Evolutionary conservation across 2,797 vertebrate species (phyloP).

Genomic region (Synanceia verrucosa): DNA sequence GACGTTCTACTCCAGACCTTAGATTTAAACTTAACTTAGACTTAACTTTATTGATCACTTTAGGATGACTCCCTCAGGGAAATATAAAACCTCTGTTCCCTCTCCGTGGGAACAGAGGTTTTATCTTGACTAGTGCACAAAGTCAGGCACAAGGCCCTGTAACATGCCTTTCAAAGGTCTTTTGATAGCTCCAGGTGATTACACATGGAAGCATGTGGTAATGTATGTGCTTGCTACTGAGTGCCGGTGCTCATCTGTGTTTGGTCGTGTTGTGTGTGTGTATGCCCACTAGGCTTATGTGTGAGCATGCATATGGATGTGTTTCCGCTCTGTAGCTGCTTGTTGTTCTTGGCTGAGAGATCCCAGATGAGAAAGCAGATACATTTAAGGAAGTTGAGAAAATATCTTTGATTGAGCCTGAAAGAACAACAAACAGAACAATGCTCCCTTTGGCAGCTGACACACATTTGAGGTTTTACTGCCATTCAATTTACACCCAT

Average conservation of each 20-base stretch:
- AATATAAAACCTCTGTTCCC: too few relatives aligned
- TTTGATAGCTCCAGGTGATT: constrained; percentile 64
- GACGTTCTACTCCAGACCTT: constrained; percentile 39
- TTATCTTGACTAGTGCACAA: constrained; percentile 44
- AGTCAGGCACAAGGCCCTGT: constrained; percentile 38
- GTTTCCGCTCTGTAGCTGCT: constrained; percentile 64
- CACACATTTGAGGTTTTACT: constrained; percentile 47
- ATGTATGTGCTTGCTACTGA: constrained; percentile 49
- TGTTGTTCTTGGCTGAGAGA: constrained; percentile 67
- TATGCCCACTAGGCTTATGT: constrained; percentile 42
- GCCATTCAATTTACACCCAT: constrained; percentile 26
- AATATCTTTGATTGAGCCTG: constrained; percentile 53
- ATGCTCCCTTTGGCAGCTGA: constrained; percentile 47
- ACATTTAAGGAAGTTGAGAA: constrained; percentile 54
- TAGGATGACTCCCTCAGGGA: too few relatives aligned
- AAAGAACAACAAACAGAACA: constrained; percentile 62
- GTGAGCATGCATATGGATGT: constrained; percentile 68
- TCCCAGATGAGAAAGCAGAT: constrained; percentile 70
- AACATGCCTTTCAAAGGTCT: constrained; percentile 57
- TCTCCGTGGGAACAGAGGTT: constrained; percentile 24
- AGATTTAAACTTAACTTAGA: too few relatives aligned
- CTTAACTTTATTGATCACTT: too few relatives aligned
- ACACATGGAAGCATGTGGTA: constrained; percentile 50
- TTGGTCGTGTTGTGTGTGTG: constrained; percentile 38
- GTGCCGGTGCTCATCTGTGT: constrained; percentile 37